Evolutionary conservation across 2,888 invertebrate genomes (phyloP), one percentile per base, ranked within the genome.

Genomic region (Pristionchus mayeri): DNA sequence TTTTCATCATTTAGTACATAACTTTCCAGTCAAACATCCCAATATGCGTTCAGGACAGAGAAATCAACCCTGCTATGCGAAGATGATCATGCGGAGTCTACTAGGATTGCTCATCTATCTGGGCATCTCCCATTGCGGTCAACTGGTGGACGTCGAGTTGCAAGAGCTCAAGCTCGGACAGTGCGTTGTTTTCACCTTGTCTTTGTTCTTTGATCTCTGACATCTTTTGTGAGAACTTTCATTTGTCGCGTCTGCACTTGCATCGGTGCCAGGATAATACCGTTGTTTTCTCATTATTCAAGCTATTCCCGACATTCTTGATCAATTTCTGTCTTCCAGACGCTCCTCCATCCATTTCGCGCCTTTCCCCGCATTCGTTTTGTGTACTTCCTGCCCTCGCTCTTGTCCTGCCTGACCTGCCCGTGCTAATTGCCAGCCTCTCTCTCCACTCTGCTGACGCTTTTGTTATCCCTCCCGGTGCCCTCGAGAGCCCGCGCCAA

Each of bases 91-190:
- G 80, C 9, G 80, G n/a, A 30, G 3, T 11, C 40, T 37, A 6
- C 34, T 80, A 37, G 50, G 50, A 9, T 44, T 80, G 37, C 24
- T 80, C 6, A 44, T 57, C 37, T 57, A 57, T n/a, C 3, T 80
- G 4, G n/a, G 27, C 44, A 21, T 84, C 50, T 4, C 84, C 0
- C 34, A 52, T 9, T 16, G 71, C 18, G 86, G 85, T 3, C 30
- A 81, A 50, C 57, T 90, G 27, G 88, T 90, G 52, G 90, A 90
- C 83, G 89, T 90, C 48, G 86, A 90, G 84, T 85, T 90, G 67
- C 89, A 90, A 85, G 90, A 90, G 85, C 87, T 90, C 34, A 87
- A 89, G 21, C 85, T 90, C 27, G 90, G 90, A 87, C 89, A 90
- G 90, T 90, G 78, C 88, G 90, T 90, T 48, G 24, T 60, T 60